Percentiles rank a stretch among this genome's conserved stretches.
Evolutionary conservation across 1,140 invertebrate genomes (phyloP).

Genomic region (Calliphora vicina): DNA sequence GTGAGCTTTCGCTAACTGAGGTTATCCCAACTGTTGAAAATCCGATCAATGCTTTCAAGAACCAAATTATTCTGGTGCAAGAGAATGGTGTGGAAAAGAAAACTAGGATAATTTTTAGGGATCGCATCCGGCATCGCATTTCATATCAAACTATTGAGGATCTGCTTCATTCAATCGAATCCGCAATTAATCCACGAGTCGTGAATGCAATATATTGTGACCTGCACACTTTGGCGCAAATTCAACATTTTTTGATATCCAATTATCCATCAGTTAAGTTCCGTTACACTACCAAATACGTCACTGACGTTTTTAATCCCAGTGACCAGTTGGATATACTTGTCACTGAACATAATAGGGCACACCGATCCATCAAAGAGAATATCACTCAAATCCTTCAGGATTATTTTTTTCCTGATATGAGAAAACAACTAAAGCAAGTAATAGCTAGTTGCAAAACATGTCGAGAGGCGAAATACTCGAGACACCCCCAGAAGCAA

Average conservation of each 20-base stretch:
- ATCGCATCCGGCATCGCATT: background rate
- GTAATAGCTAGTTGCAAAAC: conserved; percentile 37
- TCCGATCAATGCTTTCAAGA: too few relatives aligned
- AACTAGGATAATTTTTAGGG: background rate
- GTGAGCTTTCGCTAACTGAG: too few relatives aligned
- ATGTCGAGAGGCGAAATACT: conserved; percentile 28
- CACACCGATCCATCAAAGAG: conserved; percentile 37
- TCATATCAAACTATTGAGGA: background rate
- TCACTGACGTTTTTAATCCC: conserved; percentile 14
- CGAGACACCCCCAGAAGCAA: conserved; percentile 8
- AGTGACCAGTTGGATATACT: conserved; percentile 28
- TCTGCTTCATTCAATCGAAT: background rate
- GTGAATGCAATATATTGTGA: conserved; percentile 39
- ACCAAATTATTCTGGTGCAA: conserved; percentile 7
- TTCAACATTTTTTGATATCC: conserved; percentile 33
- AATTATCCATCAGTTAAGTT: conserved; percentile 27
- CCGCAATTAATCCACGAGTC: too few relatives aligned
- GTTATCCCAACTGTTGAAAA: too few relatives aligned
- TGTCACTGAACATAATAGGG: conserved; percentile 33
- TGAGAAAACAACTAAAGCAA: conserved; percentile 30
- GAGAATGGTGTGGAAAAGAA: conserved; percentile 35
- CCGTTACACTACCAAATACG: conserved; percentile 24
- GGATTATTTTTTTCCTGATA: too few relatives aligned
- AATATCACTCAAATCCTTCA: conserved; percentile 43
- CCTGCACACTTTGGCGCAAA: conserved; percentile 12